Conservation (phyloP, 2,113 vertebrate species). For the Corythaixoides concolor region DNA sequence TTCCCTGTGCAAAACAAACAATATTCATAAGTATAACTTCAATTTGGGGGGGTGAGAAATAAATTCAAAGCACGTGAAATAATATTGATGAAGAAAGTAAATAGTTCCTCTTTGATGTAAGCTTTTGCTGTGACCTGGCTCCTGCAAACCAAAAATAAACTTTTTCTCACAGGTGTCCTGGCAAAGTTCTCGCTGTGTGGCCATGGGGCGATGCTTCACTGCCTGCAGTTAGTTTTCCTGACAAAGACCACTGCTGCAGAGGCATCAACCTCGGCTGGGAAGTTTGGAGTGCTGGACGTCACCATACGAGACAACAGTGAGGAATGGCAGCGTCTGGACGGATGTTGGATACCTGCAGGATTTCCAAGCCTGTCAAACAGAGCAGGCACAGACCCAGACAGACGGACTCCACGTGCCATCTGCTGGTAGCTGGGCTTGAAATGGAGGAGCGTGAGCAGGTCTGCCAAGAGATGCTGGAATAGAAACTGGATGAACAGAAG, state of each 20-base stretch:
- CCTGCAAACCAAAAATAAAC: not conserved
- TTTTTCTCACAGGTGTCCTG: not conserved
- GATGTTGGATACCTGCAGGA: not conserved
- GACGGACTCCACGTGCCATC: not conserved
- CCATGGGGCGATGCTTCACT: not conserved
- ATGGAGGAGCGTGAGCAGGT: not conserved
- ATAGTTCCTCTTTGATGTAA: not conserved
- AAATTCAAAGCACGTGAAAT: not conserved
- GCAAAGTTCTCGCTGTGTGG: not conserved
- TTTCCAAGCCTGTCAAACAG: not conserved
- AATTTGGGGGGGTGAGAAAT: fast-evolving
- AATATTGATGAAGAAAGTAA: not conserved
- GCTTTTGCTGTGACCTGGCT: not conserved
- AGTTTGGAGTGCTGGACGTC: not conserved
- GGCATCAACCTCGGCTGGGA: not conserved
- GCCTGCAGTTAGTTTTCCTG: not conserved
- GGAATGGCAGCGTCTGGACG: fast-evolving
- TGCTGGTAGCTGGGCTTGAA: not conserved
- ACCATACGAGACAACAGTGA: not conserved
- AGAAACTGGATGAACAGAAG: not conserved
- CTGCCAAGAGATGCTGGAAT: not conserved
- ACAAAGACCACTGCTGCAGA: not conserved
- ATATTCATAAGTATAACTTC: not conserved
- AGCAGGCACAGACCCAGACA: not conserved
- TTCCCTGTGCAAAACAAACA: not conserved